Conservation (phyloP, 2,888 invertebrate genomes). For the Drosophila kokeensis region DNA sequence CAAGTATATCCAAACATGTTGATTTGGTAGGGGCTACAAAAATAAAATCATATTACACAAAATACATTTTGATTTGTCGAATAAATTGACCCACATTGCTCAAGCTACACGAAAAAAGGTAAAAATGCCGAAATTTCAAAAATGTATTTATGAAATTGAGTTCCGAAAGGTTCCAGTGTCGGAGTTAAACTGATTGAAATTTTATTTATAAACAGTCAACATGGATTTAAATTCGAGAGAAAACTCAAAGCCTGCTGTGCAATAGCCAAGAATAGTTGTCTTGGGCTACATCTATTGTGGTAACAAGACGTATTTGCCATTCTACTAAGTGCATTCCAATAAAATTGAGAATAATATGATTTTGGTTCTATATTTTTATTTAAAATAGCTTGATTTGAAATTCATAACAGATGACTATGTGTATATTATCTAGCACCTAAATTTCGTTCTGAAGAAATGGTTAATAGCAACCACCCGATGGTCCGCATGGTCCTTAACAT, state of each 20-base stretch:
- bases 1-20: conserved; percentile 50
- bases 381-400: neutral
- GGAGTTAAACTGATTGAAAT: conserved; percentile 14
- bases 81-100: conserved; percentile 17
- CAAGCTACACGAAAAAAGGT: conserved; percentile 37
- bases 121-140: conserved; percentile 26
- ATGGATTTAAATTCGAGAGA: fast-evolving
- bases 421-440: neutral
- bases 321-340: neutral
- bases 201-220: too few species aligned
- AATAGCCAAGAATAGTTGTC: too few species aligned
- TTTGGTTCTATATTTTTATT: neutral
- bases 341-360: neutral
- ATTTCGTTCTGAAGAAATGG: conserved; percentile 24
- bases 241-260: conserved; percentile 24
- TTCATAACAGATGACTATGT: neutral
- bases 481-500: neutral
- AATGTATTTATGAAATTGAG: conserved; percentile 18
- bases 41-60: neutral
- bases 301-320: neutral
- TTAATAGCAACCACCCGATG: conserved; percentile 6
- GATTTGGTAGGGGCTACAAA: conserved; percentile 23
- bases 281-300: neutral
- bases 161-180: conserved; percentile 14
- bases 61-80: neutral